These are phyloP conservation scores for Tetraneura akinire DNA, from an alignment of 1,140 invertebrate genomes.

Conservation along the genomic window DNA sequence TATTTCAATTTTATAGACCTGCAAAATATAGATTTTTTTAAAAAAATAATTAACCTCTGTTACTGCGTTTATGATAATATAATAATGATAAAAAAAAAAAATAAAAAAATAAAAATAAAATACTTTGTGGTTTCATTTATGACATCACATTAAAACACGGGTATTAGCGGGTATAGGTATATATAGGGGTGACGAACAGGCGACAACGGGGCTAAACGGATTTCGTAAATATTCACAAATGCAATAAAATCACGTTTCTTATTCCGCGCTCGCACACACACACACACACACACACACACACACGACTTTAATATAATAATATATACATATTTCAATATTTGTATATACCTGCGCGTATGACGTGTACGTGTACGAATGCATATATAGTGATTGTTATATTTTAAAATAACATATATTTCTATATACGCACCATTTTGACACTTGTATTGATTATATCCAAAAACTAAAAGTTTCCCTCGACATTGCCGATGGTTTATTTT, in stretches of 20 bases:
- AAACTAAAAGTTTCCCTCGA: constrained; percentile 21
- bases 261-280: background rate
- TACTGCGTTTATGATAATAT: too few species aligned
- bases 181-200: background rate
- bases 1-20: too few species aligned
- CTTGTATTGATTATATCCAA: constrained; percentile 46
- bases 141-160: background rate
- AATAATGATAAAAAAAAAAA: too few species aligned
- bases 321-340: background rate
- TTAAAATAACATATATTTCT: constrained; percentile 23
- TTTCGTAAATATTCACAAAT: background rate
- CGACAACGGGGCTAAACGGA: background rate
- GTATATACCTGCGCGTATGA: background rate
- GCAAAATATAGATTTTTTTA: too few species aligned
- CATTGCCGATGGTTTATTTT: constrained; percentile 13
- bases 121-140: too few species aligned
- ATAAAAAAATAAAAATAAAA: too few species aligned
- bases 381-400: background rate
- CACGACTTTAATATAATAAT: background rate
- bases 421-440: constrained; percentile 38
- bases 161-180: background rate
- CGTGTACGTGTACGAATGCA: background rate
- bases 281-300: background rate
- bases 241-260: background rate
- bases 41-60: too few species aligned